Evolutionary conservation across 2,113 vertebrate species (phyloP), one percentile per base, ranked within the genome.

Genomic region (Proterorhinus semilunaris): DNA sequence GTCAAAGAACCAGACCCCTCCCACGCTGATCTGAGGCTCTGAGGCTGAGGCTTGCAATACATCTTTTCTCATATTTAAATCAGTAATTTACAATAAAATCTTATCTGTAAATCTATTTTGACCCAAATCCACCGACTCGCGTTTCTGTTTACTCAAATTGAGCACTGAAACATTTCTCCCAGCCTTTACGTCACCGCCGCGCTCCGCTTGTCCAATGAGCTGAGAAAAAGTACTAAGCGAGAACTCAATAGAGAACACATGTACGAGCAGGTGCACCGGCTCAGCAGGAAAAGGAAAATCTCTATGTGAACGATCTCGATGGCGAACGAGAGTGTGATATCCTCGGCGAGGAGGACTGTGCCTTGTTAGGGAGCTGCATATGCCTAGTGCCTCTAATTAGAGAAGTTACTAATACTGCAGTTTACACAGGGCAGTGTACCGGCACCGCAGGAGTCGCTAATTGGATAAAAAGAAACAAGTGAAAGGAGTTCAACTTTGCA

Each of bases 371-470:
- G 7, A 44, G 57, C 49, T 27, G 58, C 42, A 51, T 51, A n/a
- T 72, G 57, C 79, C 75, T 72, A 17, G 79, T 69, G 80, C 57
- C 69, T 44, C 66, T 86, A 86, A 86, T 83, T 83, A 79, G 78
- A 53, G 58, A 16, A 46, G 46, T 51, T 79, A 73, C 48, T 69
- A 69, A 78, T 64, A 63, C 52, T 75, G 64, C 13, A 57, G 72
- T 76, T 74, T 66, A 21, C 59, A 74, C 65, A 66, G 66, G 69
- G 71, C 65, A 66, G 62, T 75, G 65, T 68, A 47, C 71, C 76
- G 68, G 58, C 81, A 80, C 77, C 62, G 27, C 66, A 71, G 74
- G 70, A 80, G 71, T 66, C 49, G 76, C 85, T 88, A 88, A 90
- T 88, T 88, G 73, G 88, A 64, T 50, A 57, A 65, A 81, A 83